These are phyloP conservation scores for Athetis lepigone DNA, from an alignment of 2,888 invertebrate species.

Conservation along the genomic window DNA sequence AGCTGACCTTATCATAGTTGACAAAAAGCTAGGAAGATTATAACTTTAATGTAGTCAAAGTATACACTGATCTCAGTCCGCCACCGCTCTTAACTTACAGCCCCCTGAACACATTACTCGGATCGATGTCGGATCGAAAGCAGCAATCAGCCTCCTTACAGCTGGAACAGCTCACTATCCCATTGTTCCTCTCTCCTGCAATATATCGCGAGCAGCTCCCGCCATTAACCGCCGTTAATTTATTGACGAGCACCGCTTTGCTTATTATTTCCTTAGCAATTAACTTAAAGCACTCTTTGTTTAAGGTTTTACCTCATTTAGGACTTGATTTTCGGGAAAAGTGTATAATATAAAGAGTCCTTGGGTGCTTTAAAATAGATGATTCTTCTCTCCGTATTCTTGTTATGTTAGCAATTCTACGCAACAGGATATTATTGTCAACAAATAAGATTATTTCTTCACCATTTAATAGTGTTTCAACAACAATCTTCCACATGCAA, in stretches of 20 bases:
- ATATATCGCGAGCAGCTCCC: conserved; percentile 57
- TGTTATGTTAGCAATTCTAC: not conserved
- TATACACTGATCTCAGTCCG: not conserved
- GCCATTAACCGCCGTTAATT: conserved; percentile 33
- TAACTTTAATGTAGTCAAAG: not conserved
- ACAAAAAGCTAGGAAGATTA: too few relatives aligned
- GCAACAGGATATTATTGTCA: not conserved
- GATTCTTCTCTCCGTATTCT: not conserved
- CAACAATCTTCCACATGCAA: conserved; percentile 19
- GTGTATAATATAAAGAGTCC: too few relatives aligned
- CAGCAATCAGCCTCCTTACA: conserved; percentile 78
- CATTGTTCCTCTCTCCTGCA: conserved; percentile 57
- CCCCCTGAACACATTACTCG: conserved; percentile 69
- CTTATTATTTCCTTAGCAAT: conserved; percentile 35
- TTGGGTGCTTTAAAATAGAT: not conserved
- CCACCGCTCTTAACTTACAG: conserved; percentile 15
- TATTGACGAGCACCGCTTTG: conserved; percentile 22
- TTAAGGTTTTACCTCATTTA: not conserved
- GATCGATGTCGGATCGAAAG: conserved; percentile 86
- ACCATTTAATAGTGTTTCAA: conserved; percentile 6
- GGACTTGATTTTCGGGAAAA: too few relatives aligned
- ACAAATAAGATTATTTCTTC: conserved; percentile 23
- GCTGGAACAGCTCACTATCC: conserved; percentile 69
- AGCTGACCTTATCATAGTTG: too few relatives aligned
- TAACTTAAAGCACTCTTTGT: conserved; percentile 15